Base-by-base conservation (phyloP, 2,888 invertebrate genomes). In the Gymnoscelis rufifasciata region DNA sequence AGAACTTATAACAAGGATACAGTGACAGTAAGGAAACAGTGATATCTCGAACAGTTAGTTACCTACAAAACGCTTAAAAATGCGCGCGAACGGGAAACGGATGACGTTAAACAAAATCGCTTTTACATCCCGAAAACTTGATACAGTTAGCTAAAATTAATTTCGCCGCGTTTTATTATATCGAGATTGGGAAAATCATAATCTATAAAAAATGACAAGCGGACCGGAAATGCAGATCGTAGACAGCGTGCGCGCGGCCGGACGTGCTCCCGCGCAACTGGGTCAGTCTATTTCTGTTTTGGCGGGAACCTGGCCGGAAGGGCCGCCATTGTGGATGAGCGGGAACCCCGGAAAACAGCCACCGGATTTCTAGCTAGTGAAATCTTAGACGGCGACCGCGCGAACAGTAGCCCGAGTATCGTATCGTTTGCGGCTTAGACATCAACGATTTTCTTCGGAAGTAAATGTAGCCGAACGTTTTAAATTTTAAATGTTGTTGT, bases 231-330 rank as follows among this genome's bases (percentile, higher is more conserved):
- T 87, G 87, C 87, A 84, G 78, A 77, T 75, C 71, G 74, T 67
- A 66, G 72, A 67, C 71, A 68, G 71, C 70, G 77, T 64, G 74
- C 69, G 66, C 45, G 52, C 66, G 71, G 75, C 82, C 83, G 86
- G 83, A 74, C 70, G 74, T 80, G 81, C 77, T 78, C 68, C 64
- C 76, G 71, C 75, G 80, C 74, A 88, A 83, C 78, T 88, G 71
- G 87, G 87, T 86, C 87, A 86, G 79, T 74, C 80, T 88, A 88
- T 88, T 88, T 87, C 83, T 82, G 84, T 81, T 87, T 86, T 83
- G 88, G 86, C 87, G 87, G 84, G 87, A 88, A 84, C 83, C 80
- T 78, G 83, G 82, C 86, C 88, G 87, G 87, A 88, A 83, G 74
- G 73, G 79, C 66, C 83, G 80, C 84, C 84, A 87, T 87, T 87